Conservation (phyloP, 2,888 invertebrate genomes). For the Nemotelus nigrinus region DNA sequence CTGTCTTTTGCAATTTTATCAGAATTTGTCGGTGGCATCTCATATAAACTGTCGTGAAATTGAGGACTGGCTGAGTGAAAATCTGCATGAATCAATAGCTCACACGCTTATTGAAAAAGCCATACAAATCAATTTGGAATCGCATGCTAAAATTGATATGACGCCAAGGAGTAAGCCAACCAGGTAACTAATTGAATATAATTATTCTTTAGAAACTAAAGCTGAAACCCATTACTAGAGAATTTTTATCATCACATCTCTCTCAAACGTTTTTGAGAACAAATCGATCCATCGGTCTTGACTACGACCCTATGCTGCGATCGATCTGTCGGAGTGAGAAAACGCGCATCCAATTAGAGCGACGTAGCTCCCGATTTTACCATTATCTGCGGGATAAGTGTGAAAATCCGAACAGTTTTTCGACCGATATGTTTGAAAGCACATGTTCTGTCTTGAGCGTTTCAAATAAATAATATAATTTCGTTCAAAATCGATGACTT, state of each 20-base stretch:
- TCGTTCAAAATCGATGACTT: no score
- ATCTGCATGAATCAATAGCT: conserved; percentile 58
- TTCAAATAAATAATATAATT: background rate
- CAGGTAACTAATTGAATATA: conserved; percentile 21
- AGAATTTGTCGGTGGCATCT: conserved; percentile 61
- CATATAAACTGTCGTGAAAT: conserved; percentile 55
- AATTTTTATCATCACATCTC: conserved; percentile 67
- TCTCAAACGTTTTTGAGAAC: conserved; percentile 67
- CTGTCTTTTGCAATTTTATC: conserved; percentile 64
- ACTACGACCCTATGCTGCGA: conserved; percentile 77
- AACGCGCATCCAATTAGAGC: conserved; percentile 67
- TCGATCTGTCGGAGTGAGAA: conserved; percentile 77
- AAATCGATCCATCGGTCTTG: conserved; percentile 69
- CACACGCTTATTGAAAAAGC: conserved; percentile 60
- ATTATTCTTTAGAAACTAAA: background rate
- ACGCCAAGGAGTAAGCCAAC: background rate
- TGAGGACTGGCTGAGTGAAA: conserved; percentile 57
- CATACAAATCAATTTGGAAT: conserved; percentile 57
- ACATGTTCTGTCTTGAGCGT: conserved; percentile 24
- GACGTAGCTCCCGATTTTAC: conserved; percentile 79
- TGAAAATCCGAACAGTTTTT: conserved; percentile 47
- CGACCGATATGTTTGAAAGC: conserved; percentile 24
- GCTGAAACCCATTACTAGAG: background rate
- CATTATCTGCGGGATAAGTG: conserved; percentile 76
- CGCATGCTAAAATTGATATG: conserved; percentile 49